phyloP scores from a whole-genome alignment of 2,113 vertebrate genomes.

The Bos indicus region DNA sequence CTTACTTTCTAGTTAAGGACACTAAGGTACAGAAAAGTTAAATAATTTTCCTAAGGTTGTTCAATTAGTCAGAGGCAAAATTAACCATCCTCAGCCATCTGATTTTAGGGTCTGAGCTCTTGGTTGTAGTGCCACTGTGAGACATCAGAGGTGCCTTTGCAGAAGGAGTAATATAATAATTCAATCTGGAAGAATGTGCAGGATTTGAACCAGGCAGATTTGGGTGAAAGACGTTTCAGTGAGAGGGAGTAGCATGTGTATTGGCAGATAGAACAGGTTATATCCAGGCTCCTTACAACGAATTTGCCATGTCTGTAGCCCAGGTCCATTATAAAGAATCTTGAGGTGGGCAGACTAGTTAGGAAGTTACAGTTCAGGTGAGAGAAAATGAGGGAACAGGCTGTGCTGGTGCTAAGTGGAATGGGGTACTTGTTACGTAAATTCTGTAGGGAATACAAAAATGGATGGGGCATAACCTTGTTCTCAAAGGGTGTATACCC shows the following conservation, averaged over 20 bases:
- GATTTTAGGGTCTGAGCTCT: not conserved
- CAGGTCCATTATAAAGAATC: not conserved
- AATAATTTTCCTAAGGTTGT: not conserved
- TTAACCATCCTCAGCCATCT: not conserved
- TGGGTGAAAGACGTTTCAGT: not conserved
- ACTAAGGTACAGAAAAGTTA: not conserved
- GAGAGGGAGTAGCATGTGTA: not conserved
- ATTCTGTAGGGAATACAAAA: conserved; percentile 17
- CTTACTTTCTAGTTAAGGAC: conserved; percentile 15
- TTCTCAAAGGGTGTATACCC: not conserved
- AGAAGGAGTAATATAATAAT: not conserved
- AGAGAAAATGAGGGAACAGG: not conserved
- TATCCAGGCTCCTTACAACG: not conserved
- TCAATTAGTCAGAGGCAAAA: not conserved
- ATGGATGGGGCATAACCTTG: not conserved
- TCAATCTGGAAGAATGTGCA: not conserved
- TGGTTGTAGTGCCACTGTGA: not conserved
- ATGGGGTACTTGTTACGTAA: not conserved
- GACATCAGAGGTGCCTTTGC: not conserved
- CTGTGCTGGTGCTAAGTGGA: not conserved
- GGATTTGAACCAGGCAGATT: not conserved
- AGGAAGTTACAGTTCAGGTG: not conserved
- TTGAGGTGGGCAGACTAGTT: not conserved
- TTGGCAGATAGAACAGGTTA: not conserved
- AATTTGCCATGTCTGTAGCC: not conserved